Evolutionary conservation across 64 coral and sea anemone genomes (phyloP).

Genomic region (Pocillopora damicornis): DNA sequence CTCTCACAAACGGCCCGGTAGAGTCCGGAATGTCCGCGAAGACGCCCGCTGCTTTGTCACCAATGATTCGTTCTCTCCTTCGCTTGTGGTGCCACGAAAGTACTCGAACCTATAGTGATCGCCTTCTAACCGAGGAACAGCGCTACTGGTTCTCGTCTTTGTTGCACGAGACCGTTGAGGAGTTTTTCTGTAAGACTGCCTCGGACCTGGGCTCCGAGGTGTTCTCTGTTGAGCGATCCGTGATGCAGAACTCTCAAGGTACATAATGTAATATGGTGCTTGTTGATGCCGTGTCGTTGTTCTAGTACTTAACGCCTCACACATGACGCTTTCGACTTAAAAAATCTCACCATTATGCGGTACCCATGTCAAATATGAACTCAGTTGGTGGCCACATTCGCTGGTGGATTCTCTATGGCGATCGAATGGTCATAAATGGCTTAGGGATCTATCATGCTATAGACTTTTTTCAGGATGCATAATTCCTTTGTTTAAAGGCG

Average conservation of each 20-base stretch:
- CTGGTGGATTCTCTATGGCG: too few species aligned
- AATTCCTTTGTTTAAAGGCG: too few species aligned
- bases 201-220: not conserved
- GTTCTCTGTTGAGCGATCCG: not conserved
- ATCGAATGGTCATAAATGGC: too few species aligned
- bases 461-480: too few species aligned
- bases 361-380: too few species aligned
- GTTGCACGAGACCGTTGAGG: slow-evolving; percentile 64
- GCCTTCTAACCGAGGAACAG: slow-evolving; percentile 74
- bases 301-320: not conserved
- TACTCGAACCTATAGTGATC: slow-evolving; percentile 77
- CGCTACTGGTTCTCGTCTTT: slow-evolving; percentile 80
- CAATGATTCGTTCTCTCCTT: slow-evolving; percentile 86
- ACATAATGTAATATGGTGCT: too few species aligned
- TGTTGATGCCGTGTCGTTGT: not conserved
- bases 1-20: slow-evolving; percentile 29
- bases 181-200: slow-evolving; percentile 77
- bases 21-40: slow-evolving; percentile 32
- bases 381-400: too few species aligned
- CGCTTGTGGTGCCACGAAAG: slow-evolving; percentile 95
- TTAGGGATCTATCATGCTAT: too few species aligned
- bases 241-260: not conserved
- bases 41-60: slow-evolving; percentile 80
- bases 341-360: too few species aligned
- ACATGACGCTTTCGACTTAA: too few species aligned